Evolutionary conservation across 2,113 vertebrate genomes (phyloP).

Genomic region (Tachuris rubrigastra): DNA sequence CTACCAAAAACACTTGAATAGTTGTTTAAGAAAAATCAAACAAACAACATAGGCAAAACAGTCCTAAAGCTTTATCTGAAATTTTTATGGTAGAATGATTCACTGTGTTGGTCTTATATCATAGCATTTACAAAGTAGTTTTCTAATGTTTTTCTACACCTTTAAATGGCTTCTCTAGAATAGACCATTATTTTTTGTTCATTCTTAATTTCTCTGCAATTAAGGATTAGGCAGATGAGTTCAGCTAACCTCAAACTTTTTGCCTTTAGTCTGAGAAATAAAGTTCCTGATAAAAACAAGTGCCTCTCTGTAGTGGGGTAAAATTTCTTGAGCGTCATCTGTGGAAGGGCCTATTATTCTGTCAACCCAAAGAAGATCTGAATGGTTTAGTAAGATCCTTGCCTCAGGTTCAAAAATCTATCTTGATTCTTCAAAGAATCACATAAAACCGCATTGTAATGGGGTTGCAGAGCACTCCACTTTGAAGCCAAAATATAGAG

Average conservation of each 20-base stretch:
- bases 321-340: not conserved
- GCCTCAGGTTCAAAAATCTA: not conserved
- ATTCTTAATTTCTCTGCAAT: not conserved
- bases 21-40: not conserved
- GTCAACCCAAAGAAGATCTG: not conserved
- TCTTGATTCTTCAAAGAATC: not conserved
- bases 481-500: not conserved
- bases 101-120: not conserved
- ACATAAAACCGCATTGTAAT: not conserved
- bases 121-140: not conserved
- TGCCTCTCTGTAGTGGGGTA: not conserved
- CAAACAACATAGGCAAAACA: not conserved
- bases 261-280: not conserved
- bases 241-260: not conserved
- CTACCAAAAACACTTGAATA: not conserved
- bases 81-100: not conserved
- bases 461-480: accelerated
- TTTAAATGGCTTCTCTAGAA: not conserved
- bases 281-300: not conserved
- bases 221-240: not conserved
- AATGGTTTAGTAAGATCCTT: not conserved
- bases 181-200: not conserved
- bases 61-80: not conserved
- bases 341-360: not conserved
- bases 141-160: not conserved